Evolutionary conservation across 2,797 vertebrate genomes (phyloP).

Genomic region (Lepilemur ruficaudatus): DNA sequence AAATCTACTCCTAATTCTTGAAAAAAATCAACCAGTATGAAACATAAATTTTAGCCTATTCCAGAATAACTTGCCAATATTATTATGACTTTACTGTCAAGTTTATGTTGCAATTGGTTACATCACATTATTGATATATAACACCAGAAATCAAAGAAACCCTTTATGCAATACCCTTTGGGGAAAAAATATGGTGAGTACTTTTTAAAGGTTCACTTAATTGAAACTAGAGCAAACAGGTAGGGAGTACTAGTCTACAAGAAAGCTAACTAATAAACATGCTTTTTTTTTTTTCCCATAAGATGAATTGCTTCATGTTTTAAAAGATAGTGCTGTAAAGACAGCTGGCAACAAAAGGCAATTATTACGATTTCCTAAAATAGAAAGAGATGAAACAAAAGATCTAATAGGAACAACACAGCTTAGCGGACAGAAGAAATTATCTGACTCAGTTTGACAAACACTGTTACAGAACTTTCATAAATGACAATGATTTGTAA

Average conservation of each 20-base stretch:
- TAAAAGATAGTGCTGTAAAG: constrained; percentile 38
- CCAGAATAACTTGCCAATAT: not conserved
- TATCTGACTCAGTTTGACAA: not conserved
- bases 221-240: not conserved
- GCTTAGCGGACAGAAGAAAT: constrained; percentile 17
- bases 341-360: not conserved
- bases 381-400: not conserved
- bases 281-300: not conserved
- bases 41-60: not conserved
- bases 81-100: not conserved
- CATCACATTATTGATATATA: not conserved
- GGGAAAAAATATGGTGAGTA: not conserved
- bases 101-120: not conserved
- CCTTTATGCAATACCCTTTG: not conserved
- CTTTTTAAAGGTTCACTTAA: not conserved
- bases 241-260: not conserved
- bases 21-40: not conserved
- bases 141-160: not conserved
- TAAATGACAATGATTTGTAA: not conserved
- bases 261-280: constrained; percentile 19
- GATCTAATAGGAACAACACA: not conserved
- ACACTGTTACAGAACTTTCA: not conserved
- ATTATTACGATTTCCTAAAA: not conserved
- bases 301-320: not conserved
- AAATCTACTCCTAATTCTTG: not conserved